Conservation (phyloP, 2,888 invertebrate genomes). For the Neria commutata region DNA sequence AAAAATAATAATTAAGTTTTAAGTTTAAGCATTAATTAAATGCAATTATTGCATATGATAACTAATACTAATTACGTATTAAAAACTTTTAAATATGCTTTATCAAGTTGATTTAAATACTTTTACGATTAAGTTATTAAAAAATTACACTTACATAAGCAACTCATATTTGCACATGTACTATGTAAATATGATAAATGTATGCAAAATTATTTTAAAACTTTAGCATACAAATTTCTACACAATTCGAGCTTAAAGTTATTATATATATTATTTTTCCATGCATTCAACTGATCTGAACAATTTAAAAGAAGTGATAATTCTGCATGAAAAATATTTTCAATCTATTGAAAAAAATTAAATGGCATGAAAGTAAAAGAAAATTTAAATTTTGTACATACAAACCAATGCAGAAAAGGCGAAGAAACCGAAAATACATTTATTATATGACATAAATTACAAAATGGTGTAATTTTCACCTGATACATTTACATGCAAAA, state of each 20-base stretch:
- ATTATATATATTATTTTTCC: constrained; percentile 30
- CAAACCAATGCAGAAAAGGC: too few species aligned
- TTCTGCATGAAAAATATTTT: background rate
- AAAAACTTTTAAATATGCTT: background rate
- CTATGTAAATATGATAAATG: constrained; percentile 24
- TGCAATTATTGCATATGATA: constrained; percentile 10
- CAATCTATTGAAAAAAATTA: too few species aligned
- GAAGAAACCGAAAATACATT: too few species aligned
- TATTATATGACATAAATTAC: too few species aligned
- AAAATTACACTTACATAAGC: too few species aligned
- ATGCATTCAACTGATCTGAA: background rate
- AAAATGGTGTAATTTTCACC: too few species aligned
- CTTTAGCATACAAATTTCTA: constrained; percentile 18
- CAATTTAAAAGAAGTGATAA: background rate
- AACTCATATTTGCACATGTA: background rate
- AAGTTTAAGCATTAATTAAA: constrained; percentile 30
- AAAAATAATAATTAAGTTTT: constrained; percentile 41
- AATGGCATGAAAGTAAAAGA: constrained; percentile 7
- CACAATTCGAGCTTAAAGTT: constrained; percentile 47
- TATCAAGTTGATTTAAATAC: background rate
- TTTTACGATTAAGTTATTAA: constrained; percentile 8
- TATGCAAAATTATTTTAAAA: constrained; percentile 34
- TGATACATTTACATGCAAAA: too few species aligned
- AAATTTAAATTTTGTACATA: constrained; percentile 14
- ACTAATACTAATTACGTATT: background rate